phyloP scores from a whole-genome alignment of 2,113 vertebrate species.

The Eretmochelys imbricata region DNA sequence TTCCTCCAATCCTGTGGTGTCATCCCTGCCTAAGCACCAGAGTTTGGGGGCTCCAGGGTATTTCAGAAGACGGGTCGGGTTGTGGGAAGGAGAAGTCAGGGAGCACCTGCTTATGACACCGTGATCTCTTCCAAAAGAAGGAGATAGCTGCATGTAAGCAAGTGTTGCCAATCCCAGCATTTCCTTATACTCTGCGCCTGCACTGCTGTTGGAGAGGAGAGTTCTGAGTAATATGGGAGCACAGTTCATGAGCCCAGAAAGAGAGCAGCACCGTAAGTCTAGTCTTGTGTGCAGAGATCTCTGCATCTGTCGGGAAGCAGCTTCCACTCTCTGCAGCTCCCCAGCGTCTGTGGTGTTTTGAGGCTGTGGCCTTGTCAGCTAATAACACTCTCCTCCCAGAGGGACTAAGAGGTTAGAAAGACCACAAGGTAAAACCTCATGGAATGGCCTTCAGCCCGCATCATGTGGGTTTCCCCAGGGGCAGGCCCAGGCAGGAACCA shows the following conservation, averaged over 20 bases:
- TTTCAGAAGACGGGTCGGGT: rapidly evolving
- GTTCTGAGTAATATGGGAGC: not conserved
- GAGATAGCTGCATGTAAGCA: rapidly evolving
- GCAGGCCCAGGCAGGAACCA: not conserved
- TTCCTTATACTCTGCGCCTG: not conserved
- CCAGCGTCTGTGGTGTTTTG: not conserved
- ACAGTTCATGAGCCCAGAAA: not conserved
- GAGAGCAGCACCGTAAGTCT: not conserved
- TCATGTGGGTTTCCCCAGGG: no score
- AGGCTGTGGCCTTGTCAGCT: not conserved
- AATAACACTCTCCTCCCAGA: not conserved
- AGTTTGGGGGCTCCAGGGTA: not conserved
- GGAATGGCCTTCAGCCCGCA: not conserved
- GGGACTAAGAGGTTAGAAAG: rapidly evolving
- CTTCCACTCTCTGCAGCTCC: not conserved
- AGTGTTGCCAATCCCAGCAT: not conserved
- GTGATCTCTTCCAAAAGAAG: not conserved
- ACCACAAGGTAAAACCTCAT: not conserved
- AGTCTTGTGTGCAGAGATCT: not conserved
- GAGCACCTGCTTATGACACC: rapidly evolving
- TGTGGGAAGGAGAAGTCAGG: not conserved
- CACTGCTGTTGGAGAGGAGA: rapidly evolving
- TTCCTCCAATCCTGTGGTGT: not conserved
- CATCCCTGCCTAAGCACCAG: not conserved
- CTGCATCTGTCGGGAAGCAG: rapidly evolving